Evolutionary conservation across 2,113 vertebrate species (phyloP).

Genomic region (Gorsachius goisagi): DNA sequence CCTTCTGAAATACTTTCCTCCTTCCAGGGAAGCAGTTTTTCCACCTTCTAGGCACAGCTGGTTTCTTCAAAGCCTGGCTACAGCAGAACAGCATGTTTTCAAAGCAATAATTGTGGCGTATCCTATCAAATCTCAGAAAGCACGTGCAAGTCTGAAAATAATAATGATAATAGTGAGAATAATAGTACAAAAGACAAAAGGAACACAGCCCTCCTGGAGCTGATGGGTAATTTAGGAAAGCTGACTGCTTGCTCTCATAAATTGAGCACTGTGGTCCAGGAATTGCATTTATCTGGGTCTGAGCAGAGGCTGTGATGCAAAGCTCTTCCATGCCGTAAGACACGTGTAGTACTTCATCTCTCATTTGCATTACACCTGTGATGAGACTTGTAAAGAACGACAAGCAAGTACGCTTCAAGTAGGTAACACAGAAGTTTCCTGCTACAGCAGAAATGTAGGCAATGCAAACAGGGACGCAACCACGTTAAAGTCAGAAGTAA

Average conservation of each 20-base stretch:
- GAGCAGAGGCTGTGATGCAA: not conserved
- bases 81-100: not conserved
- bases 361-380: not conserved
- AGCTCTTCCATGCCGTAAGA: not conserved
- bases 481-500: not conserved
- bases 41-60: not conserved
- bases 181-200: not conserved
- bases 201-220: not conserved
- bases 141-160: not conserved
- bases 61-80: not conserved
- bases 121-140: not conserved
- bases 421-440: not conserved
- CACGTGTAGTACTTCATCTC: accelerated
- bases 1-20: not conserved
- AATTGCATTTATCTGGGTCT: not conserved
- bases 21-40: not conserved
- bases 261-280: accelerated
- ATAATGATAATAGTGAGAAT: not conserved
- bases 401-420: not conserved
- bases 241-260: not conserved
- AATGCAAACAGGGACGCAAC: not conserved
- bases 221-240: not conserved
- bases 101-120: not conserved
- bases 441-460: not conserved
- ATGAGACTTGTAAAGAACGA: not conserved